Conservation (phyloP, 2,113 vertebrate genomes). For the Apteryx owenii region DNA sequence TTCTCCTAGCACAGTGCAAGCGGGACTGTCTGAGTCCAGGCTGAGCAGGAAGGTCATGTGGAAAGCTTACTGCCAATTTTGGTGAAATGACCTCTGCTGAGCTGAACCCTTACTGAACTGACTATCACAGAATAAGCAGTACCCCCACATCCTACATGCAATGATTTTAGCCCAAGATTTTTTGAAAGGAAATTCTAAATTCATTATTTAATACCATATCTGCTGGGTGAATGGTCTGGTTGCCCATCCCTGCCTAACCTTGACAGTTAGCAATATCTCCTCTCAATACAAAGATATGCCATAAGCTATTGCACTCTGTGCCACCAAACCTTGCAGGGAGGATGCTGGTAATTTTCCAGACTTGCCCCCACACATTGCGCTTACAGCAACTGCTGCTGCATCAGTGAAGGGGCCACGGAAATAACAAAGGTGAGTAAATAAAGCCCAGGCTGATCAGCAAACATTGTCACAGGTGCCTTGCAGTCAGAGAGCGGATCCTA, state of each 20-base stretch:
- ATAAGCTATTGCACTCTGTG: background rate
- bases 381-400: background rate
- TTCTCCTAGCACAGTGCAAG: background rate
- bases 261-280: background rate
- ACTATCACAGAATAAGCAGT: background rate
- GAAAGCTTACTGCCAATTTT: background rate
- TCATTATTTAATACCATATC: background rate
- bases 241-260: background rate
- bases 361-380: background rate
- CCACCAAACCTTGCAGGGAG: slow-evolving; percentile 4
- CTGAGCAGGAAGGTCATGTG: background rate
- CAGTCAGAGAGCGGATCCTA: background rate
- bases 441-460: background rate
- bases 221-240: background rate
- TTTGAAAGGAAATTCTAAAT: background rate
- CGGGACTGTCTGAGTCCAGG: background rate
- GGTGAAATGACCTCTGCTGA: background rate
- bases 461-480: slow-evolving; percentile 8
- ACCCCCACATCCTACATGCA: background rate
- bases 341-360: slow-evolving; percentile 56
- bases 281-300: background rate
- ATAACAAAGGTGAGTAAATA: slow-evolving; percentile 6
- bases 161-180: background rate
- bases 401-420: background rate
- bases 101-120: background rate